Evolutionary conservation across 2,888 invertebrate genomes (phyloP).

Genomic region (Hirtodrosophila alboralis): DNA sequence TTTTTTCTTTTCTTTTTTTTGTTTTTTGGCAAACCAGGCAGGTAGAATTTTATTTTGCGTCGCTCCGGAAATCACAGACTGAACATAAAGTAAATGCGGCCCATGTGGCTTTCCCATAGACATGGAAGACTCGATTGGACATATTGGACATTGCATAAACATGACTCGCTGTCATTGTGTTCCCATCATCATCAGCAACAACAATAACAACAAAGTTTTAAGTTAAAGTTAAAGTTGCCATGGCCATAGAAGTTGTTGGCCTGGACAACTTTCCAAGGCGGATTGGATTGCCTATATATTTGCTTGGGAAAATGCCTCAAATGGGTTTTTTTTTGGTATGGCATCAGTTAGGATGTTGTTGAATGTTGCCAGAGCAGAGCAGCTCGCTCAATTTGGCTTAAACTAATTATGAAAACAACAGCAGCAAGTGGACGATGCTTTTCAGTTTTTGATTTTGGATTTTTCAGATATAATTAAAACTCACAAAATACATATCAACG

Average conservation of each 20-base stretch:
- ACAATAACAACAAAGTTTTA: conserved; percentile 14
- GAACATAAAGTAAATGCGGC: conserved; percentile 22
- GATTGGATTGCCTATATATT: conserved; percentile 11
- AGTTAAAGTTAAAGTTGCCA: conserved; percentile 37
- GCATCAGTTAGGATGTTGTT: conserved; percentile 35
- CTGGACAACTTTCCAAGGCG: conserved; percentile 60
- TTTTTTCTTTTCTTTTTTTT: conserved; percentile 4
- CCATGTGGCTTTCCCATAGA: conserved; percentile 54
- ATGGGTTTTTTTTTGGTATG: conserved; percentile 60
- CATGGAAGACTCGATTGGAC: conserved; percentile 50
- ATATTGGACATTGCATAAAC: conserved; percentile 70
- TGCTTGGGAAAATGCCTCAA: conserved; percentile 72
- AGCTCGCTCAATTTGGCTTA: conserved; percentile 60
- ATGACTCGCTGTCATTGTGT: conserved; percentile 61
- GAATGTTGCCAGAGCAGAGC: conserved; percentile 25
- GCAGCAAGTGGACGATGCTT: conserved; percentile 11
- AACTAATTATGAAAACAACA: conserved; percentile 73
- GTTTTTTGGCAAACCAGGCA: conserved; percentile 18
- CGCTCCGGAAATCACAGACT: conserved; percentile 49
- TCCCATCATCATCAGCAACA: conserved; percentile 48
- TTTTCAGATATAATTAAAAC: conserved; percentile 60
- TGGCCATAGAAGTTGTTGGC: conserved; percentile 52
- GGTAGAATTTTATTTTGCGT: conserved; percentile 46
- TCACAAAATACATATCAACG: conserved; percentile 41
- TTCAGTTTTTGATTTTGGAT: conserved; percentile 28